These are phyloP conservation scores for Plemyria rubiginata DNA, from an alignment of 2,888 invertebrate genomes.

Conservation along the genomic window DNA sequence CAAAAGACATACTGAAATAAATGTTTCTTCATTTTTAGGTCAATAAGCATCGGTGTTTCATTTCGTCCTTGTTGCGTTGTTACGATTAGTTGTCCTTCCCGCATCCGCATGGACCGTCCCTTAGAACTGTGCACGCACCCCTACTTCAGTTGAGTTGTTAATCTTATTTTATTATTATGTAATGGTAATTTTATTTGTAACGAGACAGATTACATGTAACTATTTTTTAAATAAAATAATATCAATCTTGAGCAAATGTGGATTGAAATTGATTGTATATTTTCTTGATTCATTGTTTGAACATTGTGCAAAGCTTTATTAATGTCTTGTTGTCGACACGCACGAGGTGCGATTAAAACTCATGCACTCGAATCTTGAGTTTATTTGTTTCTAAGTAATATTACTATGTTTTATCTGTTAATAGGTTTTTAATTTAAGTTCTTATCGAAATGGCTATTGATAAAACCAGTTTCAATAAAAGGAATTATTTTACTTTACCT, in stretches of 20 bases:
- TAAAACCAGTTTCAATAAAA: constrained; percentile 28
- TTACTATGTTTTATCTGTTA: constrained; percentile 26
- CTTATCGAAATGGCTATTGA: constrained; percentile 27
- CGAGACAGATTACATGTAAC: constrained; percentile 43
- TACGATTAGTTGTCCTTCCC: constrained; percentile 18
- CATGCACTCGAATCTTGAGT: constrained; percentile 19
- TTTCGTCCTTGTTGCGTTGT: constrained; percentile 57
- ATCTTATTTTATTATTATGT: constrained; percentile 44
- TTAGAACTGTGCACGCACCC: constrained; percentile 23
- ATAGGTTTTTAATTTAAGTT: constrained; percentile 27
- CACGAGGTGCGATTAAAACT: constrained; percentile 12
- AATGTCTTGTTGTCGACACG: constrained; percentile 3
- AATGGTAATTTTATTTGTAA: constrained; percentile 44
- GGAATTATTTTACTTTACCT: constrained; percentile 23
- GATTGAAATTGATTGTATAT: constrained; percentile 41
- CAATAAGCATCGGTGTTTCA: constrained; percentile 86
- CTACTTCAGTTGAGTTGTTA: constrained; percentile 41
- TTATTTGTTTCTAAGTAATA: constrained; percentile 23
- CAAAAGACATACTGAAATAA: constrained; percentile 89
- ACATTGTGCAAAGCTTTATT: constrained; percentile 17
- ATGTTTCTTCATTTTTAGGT: constrained; percentile 90
- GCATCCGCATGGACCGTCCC: not conserved
- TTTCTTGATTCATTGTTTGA: constrained; percentile 35
- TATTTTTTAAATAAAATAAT: constrained; percentile 43
- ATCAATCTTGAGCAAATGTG: constrained; percentile 33